Evolutionary conservation across 2,113 vertebrate genomes (phyloP).

Genomic region (Rafetus swinhoei): DNA sequence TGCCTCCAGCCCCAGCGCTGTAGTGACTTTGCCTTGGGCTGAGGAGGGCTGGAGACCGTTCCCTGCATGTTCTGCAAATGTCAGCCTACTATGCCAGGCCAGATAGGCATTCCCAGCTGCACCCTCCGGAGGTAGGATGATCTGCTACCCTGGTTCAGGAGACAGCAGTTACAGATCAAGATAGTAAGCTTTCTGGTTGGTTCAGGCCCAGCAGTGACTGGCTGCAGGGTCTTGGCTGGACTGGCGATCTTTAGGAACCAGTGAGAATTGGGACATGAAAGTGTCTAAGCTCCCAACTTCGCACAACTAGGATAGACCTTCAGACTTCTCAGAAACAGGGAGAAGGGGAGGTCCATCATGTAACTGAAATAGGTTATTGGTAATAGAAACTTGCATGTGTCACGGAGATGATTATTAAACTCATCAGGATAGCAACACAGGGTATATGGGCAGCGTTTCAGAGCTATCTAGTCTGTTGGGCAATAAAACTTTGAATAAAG

Average conservation of each 20-base stretch:
- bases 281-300: not conserved
- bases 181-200: not conserved
- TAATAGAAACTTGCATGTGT: not conserved
- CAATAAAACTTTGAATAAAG: not conserved
- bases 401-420: not conserved
- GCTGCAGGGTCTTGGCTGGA: not conserved
- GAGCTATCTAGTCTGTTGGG: not conserved
- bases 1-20: not conserved
- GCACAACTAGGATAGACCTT: not conserved
- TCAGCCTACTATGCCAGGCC: not conserved
- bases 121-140: not conserved
- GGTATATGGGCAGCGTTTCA: not conserved
- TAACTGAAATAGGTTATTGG: not conserved
- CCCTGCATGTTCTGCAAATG: not conserved
- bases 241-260: not conserved
- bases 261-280: not conserved
- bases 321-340: not conserved
- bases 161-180: not conserved
- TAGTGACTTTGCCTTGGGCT: not conserved
- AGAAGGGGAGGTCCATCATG: not conserved
- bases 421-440: not conserved
- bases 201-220: not conserved
- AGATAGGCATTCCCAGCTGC: not conserved
- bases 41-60: not conserved
- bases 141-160: not conserved